Evolutionary conservation across 2,888 invertebrate genomes (phyloP).

Genomic region (Diaphora mendica): DNA sequence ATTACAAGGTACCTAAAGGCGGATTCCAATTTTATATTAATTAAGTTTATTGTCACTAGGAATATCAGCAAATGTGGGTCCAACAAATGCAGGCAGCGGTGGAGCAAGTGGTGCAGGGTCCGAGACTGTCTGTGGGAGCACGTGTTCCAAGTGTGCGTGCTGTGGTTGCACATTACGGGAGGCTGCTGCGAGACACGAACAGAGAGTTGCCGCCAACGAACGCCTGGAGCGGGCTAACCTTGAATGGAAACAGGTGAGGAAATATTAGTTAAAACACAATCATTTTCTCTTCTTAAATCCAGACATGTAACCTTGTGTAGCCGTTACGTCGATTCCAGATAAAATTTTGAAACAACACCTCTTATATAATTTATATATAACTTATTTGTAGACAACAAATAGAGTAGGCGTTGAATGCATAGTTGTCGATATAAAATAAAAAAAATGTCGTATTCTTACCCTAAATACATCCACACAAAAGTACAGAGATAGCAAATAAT

Average conservation of each 20-base stretch:
- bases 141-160: constrained; percentile 73
- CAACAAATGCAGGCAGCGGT: constrained; percentile 32
- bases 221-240: constrained; percentile 92
- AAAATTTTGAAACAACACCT: not conserved
- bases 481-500: too few relatives aligned
- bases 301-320: not conserved
- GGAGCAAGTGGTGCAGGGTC: constrained; percentile 13
- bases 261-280: not conserved
- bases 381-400: too few relatives aligned
- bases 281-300: not conserved
- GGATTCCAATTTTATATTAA: not conserved
- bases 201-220: constrained; percentile 92
- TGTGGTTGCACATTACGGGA: constrained; percentile 88
- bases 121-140: constrained; percentile 56
- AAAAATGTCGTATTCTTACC: too few relatives aligned
- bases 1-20: not conserved
- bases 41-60: constrained; percentile 13
- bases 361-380: not conserved
- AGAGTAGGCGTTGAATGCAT: too few relatives aligned
- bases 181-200: constrained; percentile 93
- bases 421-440: too few relatives aligned
- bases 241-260: constrained; percentile 91
- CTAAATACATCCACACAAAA: too few relatives aligned
- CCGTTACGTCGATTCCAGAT: not conserved
- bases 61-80: constrained; percentile 38